Base-by-base conservation (phyloP, 2,888 invertebrate species). In the Zele albiditarsus region DNA sequence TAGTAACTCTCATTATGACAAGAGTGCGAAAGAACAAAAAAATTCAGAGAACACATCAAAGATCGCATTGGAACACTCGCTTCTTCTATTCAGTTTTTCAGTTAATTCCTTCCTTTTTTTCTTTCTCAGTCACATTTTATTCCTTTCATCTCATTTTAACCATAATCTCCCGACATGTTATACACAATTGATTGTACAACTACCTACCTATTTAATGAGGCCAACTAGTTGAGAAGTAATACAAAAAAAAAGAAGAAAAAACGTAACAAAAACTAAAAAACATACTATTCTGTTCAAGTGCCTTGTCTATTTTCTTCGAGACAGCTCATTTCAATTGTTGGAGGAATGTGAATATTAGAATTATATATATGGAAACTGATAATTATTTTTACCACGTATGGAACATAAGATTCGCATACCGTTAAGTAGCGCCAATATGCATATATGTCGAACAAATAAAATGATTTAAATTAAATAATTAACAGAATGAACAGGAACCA, bases 311-410 rank as follows among this genome's bases (percentile, higher is more conserved):
- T 88, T 88, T 87, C 88, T 88, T 88, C 86, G 80, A 84, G 86
- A 88, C 86, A 87, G 88, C 88, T 88, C 87, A 88, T 88, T 88
- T 88, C 85, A 86, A 87, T 87, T 88, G 88, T 87, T 88, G 86
- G 86, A 88, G 86, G 87, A 87, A 87, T 88, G 87, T 87, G 88
- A 87, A 87, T 88, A 87, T 82, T 85, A 73, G 77, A 81, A 84
- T 82, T 78, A 82, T 82, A 80, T 85, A 83, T 80, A 80, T 80
- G 77, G 71, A 74, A 65, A 77, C 73, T 70, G 58, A 72, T 77
- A 68, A 69, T 57, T 68, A 69, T 69, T 46, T 73, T 68, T 62
- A 63, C 57, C 65, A 62, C 65, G 74, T 62, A 79, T 72, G 62
- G 31, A 62, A 62, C 31, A n/a, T 46, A 31, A 31, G 31, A 31